Percentiles rank a stretch among this genome's conserved stretches.
phyloP scores from a whole-genome alignment of 2,113 vertebrate species.

The Myotis lucifugus region DNA sequence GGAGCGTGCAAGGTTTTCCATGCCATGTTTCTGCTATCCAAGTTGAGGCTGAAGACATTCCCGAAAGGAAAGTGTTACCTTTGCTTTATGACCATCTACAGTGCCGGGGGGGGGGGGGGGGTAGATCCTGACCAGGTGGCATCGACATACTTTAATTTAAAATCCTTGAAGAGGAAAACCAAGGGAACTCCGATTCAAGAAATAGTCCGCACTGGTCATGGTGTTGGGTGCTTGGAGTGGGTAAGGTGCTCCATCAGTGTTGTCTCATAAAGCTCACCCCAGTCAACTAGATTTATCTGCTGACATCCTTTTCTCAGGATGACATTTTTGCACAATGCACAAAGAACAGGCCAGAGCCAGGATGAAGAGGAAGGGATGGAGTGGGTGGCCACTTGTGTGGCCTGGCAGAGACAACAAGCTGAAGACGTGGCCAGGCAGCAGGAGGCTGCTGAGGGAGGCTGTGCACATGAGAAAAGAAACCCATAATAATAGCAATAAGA shows the following conservation, averaged over 20 bases:
- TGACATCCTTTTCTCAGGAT: conserved; percentile 1
- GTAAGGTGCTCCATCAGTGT: background rate
- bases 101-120: background rate
- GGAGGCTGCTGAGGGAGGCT: background rate
- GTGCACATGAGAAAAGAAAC: background rate
- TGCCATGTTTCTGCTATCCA: background rate
- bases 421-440: background rate
- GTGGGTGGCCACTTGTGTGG: background rate
- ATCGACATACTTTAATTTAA: background rate
- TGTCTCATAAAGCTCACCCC: background rate
- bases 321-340: conserved; percentile 56
- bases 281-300: background rate
- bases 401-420: background rate
- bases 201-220: background rate
- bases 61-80: background rate
- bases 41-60: background rate
- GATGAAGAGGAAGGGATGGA: background rate
- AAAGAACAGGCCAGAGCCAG: background rate
- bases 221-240: background rate
- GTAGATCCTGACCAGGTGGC: background rate
- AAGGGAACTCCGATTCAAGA: background rate
- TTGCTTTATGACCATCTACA: background rate
- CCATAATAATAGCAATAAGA: background rate
- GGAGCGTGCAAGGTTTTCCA: background rate
- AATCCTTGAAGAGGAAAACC: conserved; percentile 19